Base-by-base conservation (phyloP, 2,888 invertebrate species). In the Protodeltote pygarga region DNA sequence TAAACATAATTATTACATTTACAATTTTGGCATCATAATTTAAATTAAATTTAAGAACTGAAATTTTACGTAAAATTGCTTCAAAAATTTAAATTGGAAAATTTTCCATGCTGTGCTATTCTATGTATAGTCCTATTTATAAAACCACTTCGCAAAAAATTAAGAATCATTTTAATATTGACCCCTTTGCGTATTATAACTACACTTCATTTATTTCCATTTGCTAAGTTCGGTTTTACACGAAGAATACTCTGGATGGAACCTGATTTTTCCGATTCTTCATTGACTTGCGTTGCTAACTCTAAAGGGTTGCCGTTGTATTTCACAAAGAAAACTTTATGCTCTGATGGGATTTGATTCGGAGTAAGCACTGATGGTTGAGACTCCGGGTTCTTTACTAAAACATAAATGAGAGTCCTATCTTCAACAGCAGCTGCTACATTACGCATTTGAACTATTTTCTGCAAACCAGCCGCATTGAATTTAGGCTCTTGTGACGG, bases 271-370 rank as follows among this genome's bases (percentile, higher is more conserved):
- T 49, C 41, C 10, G 70, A 9, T 31, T 63, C 54, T 17, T 60
- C 52, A 24, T 59, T 75, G 11, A 71, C 53, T 19, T 68, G 47
- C 6, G 53, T 47, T 8, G 59, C 57, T 8, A 61, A 48, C 23
- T 63, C 66, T 9, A 59, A 49, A 2, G 57, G 53, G 8, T 50
- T 47, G 1, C 63, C 78, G 42, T 68, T 80, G 46, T 86, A 95
- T 62, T 95, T 93, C 82, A 95, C 95, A 89, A 95, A 95, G 88
- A 95, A 95, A 25, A 95, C 95, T 86, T 95, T 95, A 21, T 95
- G 95, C 78, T 95, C 94, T 0, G 83, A 80, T 6, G 63, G 54
- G 5, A 54, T 57, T 9, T 42, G 57, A 14, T 65, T 42, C 0
- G 68, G 58, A 20, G 69, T 31, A 1, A 69, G 48, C 5, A 57